Evolutionary conservation across 2,113 vertebrate species (phyloP).

Genomic region (Thymallus thymallus): DNA sequence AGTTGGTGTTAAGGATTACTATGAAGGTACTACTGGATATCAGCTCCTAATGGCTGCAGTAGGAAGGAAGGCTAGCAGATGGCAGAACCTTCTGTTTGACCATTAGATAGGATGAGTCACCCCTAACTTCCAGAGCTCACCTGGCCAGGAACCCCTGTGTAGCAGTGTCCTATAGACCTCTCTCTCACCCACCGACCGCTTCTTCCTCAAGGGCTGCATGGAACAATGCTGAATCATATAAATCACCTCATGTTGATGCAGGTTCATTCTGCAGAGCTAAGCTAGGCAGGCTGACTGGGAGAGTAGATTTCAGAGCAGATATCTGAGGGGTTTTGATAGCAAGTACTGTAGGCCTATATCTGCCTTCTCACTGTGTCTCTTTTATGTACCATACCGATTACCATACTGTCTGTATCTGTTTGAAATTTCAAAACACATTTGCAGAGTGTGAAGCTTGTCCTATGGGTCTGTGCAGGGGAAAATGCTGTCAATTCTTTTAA

Average conservation of each 20-base stretch:
- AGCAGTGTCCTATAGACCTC: background rate
- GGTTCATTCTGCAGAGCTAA: background rate
- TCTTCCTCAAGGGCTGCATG: conserved; percentile 47
- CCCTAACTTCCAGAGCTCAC: conserved; percentile 35
- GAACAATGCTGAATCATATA: conserved; percentile 57
- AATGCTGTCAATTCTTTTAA: too few species aligned
- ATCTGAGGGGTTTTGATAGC: too few species aligned
- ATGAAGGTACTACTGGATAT: conserved; percentile 28
- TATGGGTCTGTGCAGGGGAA: too few species aligned
- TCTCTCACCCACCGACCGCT: conserved; percentile 26
- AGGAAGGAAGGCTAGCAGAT: conserved; percentile 56
- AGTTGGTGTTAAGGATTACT: background rate
- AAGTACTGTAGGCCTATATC: too few species aligned
- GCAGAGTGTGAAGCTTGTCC: too few species aligned
- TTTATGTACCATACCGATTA: too few species aligned
- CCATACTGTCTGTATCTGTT: too few species aligned
- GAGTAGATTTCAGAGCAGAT: too few species aligned
- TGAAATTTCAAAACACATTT: too few species aligned
- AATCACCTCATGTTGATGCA: background rate
- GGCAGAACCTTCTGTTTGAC: conserved; percentile 65
- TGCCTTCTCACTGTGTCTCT: too few species aligned
- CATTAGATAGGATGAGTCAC: conserved; percentile 61
- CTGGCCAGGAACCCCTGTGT: conserved; percentile 2
- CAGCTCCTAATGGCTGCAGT: conserved; percentile 1
- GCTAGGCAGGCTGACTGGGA: too few species aligned